Conservation (phyloP, 2,888 invertebrate species). For the Hemaris fuciformis region DNA sequence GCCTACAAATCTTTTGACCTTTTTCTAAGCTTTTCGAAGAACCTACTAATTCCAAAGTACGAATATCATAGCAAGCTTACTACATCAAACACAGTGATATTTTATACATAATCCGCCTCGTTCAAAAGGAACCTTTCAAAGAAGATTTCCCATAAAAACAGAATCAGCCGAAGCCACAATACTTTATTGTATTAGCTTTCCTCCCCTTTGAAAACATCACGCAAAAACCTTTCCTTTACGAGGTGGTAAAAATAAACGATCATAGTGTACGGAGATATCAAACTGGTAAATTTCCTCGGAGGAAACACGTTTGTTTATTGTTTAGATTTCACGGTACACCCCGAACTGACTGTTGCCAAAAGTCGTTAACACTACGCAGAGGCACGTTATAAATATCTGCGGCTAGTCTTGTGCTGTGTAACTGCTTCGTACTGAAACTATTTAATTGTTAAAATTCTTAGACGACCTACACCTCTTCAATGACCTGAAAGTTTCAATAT, state of each 20-base stretch:
- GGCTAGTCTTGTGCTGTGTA: slow-evolving; percentile 29
- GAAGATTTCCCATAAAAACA: not conserved
- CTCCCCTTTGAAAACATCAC: slow-evolving; percentile 6
- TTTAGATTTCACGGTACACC: slow-evolving; percentile 55
- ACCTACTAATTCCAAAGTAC: not conserved
- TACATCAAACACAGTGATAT: not conserved
- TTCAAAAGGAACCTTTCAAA: not conserved
- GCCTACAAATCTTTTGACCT: no score
- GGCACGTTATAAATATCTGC: slow-evolving; percentile 62
- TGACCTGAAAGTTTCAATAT: no score
- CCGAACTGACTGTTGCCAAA: slow-evolving; percentile 59
- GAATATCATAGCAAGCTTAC: no score
- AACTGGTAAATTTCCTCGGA: slow-evolving; percentile 46
- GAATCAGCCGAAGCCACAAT: not conserved
- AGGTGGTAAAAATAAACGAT: slow-evolving; percentile 4
- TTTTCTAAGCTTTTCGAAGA: no score
- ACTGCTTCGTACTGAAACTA: not conserved
- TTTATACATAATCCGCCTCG: not conserved
- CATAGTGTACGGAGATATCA: slow-evolving; percentile 24
- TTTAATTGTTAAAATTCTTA: not conserved
- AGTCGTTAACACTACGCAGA: slow-evolving; percentile 68
- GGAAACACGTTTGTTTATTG: slow-evolving; percentile 68
- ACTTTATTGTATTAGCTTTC: slow-evolving; percentile 5
- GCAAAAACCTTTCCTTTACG: slow-evolving; percentile 2
- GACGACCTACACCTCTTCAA: no score